phyloP scores from a whole-genome alignment of 2,113 vertebrate species.

The Dipodomys merriami region DNA sequence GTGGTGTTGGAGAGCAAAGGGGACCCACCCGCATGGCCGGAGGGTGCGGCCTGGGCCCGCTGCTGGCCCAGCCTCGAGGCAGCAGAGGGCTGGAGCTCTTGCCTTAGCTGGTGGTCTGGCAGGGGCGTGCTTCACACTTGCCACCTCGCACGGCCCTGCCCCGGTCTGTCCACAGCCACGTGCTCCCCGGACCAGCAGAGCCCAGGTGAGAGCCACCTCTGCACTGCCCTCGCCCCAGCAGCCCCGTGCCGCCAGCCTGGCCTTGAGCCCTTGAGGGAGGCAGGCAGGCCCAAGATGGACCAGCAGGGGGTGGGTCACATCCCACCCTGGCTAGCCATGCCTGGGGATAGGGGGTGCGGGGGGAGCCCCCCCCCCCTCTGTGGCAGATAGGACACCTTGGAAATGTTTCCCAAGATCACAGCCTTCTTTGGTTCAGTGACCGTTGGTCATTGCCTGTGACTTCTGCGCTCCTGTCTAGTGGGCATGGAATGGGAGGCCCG shows the following conservation, averaged over 20 bases:
- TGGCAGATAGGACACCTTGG: background rate
- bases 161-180: rapidly evolving
- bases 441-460: background rate
- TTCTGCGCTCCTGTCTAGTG: background rate
- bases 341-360: too few species aligned
- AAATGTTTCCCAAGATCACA: rapidly evolving
- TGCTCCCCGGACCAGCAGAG: background rate
- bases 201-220: background rate
- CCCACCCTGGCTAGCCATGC: background rate
- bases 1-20: background rate
- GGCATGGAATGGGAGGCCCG: background rate
- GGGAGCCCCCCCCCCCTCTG: rapidly evolving
- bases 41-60: background rate
- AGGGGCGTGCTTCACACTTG: background rate
- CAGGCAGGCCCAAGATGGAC: background rate
- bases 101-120: background rate
- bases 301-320: background rate
- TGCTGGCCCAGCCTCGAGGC: background rate
- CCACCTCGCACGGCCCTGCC: rapidly evolving
- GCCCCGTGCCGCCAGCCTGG: background rate
- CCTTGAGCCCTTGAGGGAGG: background rate
- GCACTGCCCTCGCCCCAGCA: background rate
- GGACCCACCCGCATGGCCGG: background rate
- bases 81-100: too few species aligned
- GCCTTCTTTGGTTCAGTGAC: background rate